These are phyloP conservation scores for Lithophane socia DNA, from an alignment of 2,888 invertebrate species.

Conservation along the genomic window DNA sequence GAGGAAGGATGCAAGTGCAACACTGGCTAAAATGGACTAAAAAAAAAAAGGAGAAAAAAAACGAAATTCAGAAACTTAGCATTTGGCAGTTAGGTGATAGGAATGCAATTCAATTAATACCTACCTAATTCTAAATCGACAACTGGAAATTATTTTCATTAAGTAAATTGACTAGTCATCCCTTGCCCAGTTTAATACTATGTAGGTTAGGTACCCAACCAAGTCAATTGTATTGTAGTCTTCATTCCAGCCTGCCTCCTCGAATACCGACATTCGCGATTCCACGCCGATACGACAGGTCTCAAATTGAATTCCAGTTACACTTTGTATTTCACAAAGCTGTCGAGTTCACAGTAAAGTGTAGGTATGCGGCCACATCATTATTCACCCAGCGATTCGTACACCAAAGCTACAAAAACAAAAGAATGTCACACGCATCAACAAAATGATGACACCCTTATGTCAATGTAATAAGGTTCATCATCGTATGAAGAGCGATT, in stretches of 20 bases:
- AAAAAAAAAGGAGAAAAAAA: neutral
- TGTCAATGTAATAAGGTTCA: constrained; percentile 65
- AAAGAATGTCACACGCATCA: constrained; percentile 55
- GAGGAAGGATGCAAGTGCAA: too few species aligned
- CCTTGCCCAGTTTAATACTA: neutral
- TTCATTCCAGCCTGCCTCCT: constrained; percentile 22
- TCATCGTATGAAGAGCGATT: constrained; percentile 64
- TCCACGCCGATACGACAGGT: constrained; percentile 53
- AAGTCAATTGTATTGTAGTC: neutral
- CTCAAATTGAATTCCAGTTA: constrained; percentile 75
- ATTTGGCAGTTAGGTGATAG: neutral
- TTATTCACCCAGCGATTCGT: constrained; percentile 79
- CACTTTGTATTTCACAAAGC: constrained; percentile 75
- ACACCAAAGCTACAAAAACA: constrained; percentile 56
- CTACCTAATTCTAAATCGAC: neutral
- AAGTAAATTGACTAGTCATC: neutral
- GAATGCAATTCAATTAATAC: too few species aligned
- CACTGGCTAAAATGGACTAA: neutral
- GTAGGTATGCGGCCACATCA: constrained; percentile 80
- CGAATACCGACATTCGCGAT: constrained; percentile 38
- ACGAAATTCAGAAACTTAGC: neutral
- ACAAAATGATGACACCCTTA: constrained; percentile 62
- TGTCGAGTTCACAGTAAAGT: constrained; percentile 74
- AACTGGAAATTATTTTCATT: neutral
- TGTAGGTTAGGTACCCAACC: neutral